Conservation (phyloP, 2,797 vertebrate species). For the Okamejei kenojei region DNA sequence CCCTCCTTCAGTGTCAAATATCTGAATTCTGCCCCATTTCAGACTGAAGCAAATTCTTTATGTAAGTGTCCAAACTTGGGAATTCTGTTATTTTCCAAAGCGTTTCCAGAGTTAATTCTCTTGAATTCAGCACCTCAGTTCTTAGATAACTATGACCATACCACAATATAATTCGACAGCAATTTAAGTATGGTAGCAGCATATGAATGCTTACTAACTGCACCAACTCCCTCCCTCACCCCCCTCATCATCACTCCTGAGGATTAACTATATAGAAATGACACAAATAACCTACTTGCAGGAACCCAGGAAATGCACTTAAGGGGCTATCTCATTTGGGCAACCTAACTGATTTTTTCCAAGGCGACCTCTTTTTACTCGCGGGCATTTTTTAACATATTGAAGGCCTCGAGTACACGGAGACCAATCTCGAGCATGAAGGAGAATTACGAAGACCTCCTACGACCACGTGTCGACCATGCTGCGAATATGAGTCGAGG, state of each 20-base stretch:
- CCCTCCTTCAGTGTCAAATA: neutral
- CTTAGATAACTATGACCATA: neutral
- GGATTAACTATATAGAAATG: neutral
- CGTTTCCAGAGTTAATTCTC: neutral
- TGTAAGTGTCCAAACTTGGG: neutral
- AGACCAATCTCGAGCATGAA: too few relatives aligned
- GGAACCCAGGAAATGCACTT: neutral
- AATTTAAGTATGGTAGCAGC: neutral
- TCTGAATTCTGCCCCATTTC: neutral
- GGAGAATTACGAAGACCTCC: too few relatives aligned
- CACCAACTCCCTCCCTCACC: too few relatives aligned
- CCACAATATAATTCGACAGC: neutral
- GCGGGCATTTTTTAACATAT: too few relatives aligned
- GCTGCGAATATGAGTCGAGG: too few relatives aligned
- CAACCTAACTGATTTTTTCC: too few relatives aligned
- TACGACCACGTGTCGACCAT: too few relatives aligned
- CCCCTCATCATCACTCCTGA: too few relatives aligned
- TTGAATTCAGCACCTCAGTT: neutral
- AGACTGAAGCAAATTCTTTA: neutral
- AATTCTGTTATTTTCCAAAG: neutral
- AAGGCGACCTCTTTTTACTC: too few relatives aligned
- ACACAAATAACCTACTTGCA: neutral
- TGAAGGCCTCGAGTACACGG: too few relatives aligned
- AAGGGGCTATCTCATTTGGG: too few relatives aligned
- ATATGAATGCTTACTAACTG: neutral